Percentiles rank a stretch among this genome's conserved stretches.
These are phyloP conservation scores for Agapetus fuscipes DNA, from an alignment of 2,888 invertebrate species.

Conservation along the genomic window DNA sequence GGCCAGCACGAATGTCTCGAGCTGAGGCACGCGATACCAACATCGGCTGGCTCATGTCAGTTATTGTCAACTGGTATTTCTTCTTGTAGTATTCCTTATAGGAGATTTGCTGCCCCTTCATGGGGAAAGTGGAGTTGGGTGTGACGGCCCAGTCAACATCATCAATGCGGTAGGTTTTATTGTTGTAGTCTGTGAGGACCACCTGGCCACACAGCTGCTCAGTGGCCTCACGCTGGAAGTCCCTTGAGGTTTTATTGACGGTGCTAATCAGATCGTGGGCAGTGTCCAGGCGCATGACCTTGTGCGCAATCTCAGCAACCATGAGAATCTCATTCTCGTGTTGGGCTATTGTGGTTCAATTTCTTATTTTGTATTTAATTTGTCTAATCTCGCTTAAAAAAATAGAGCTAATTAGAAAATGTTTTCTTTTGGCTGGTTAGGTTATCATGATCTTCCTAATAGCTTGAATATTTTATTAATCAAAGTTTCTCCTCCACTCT, in stretches of 20 bases:
- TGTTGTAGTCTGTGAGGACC: conserved; percentile 71
- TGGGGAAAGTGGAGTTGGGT: conserved; percentile 52
- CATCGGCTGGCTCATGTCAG: conserved; percentile 62
- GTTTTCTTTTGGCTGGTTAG: too few relatives aligned
- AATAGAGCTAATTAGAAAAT: too few relatives aligned
- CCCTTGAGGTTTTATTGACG: conserved; percentile 30
- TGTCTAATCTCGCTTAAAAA: too few relatives aligned
- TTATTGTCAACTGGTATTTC: conserved; percentile 59
- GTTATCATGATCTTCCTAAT: too few relatives aligned
- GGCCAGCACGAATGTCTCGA: conserved; percentile 63
- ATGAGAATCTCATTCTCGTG: conserved; percentile 68
- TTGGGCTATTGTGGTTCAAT: conserved; percentile 74
- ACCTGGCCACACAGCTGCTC: too few relatives aligned
- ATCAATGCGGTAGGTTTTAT: conserved; percentile 61
- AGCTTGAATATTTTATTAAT: too few relatives aligned
- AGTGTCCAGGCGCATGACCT: conserved; percentile 72
- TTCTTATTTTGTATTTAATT: too few relatives aligned
- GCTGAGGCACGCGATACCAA: conserved; percentile 61
- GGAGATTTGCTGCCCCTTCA: conserved; percentile 44
- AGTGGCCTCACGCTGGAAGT: conserved; percentile 4
- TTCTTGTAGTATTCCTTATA: conserved; percentile 56
- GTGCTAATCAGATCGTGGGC: conserved; percentile 55
- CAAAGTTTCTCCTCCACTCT: too few relatives aligned
- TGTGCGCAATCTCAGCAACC: conserved; percentile 72
- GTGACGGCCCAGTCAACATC: conserved; percentile 56